Base-by-base conservation (phyloP, 2,888 invertebrate genomes). In the Pollenia angustigena region DNA sequence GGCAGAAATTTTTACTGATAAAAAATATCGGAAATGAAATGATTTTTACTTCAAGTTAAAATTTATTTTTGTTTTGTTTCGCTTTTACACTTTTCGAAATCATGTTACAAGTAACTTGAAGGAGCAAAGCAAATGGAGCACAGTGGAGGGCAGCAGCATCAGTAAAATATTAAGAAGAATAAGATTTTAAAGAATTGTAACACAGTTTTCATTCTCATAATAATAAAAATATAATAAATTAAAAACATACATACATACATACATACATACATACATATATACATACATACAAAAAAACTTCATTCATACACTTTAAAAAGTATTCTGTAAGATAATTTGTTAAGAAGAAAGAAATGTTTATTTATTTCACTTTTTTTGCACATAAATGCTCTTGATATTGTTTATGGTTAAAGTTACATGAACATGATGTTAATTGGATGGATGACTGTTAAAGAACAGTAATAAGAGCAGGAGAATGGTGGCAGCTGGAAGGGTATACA, bases 21-120 rank as follows among this genome's bases (percentile, higher is more conserved):
- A 60, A 69, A 68, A 79, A 62, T 71, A 83, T 82, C 66, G 75
- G 71, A 83, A 82, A 79, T 71, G 80, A 83, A 80, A 82, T 64
- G 56, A n/a, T n/a, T 23, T 66, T 72, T 66, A 66, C 44, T 60
- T 68, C 50, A 76, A n/a, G 80, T 78, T 58, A n/a, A 42, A 40
- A 10, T 54, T 42, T 52, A 6, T 54, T 46, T 78, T 32, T 40
- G n/a, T 68, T 18, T 64, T 48, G 14, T 44, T 40, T 23, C 40
- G 40, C 58, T 58, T 10, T 66, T 44, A 52, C 44, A 71, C 54
- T 64, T 75, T 80, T 72, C 32, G 2, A 72, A 72, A 16, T 56
- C 40, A 58, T n/a, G 40, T 18, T 52, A 12, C 69, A 64, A 18
- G 11, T 50, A 79, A 84, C 68, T 74, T 84, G 58, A 58, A 66